Conservation (phyloP, 2,113 vertebrate genomes). For the Dissostichus mawsoni region DNA sequence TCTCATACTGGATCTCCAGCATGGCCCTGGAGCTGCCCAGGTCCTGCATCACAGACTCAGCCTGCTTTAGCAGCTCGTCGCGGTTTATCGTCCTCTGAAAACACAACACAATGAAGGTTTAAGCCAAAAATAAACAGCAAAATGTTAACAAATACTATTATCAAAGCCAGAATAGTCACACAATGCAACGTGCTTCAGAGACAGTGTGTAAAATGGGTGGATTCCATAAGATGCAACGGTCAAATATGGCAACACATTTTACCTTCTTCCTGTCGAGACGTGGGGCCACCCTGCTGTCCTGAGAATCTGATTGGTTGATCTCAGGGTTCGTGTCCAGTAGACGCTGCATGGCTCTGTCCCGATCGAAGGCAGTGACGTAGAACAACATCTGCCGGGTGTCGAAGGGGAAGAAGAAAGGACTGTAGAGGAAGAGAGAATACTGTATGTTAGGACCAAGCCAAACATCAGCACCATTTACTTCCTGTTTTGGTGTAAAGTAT, state of each 20-base stretch:
- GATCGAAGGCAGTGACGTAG: conserved; percentile 99
- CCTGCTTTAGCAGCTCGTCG: conserved; percentile 97
- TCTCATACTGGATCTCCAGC: conserved; percentile 99
- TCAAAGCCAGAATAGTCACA: too few species aligned
- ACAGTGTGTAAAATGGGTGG: background rate
- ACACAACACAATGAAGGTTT: background rate
- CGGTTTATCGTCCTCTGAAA: conserved; percentile 97
- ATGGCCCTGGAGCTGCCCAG: conserved; percentile 98
- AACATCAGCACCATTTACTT: background rate
- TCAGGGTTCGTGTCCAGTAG: conserved; percentile 98
- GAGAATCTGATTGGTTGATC: conserved; percentile 99
- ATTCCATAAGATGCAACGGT: background rate
- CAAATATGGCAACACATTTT: conserved; percentile 2
- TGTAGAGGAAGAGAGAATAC: conserved; percentile 65
- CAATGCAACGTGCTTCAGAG: too few species aligned
- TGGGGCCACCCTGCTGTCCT: conserved; percentile 98
- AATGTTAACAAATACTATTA: background rate
- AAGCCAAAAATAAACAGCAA: background rate
- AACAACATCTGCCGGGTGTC: conserved; percentile 99
- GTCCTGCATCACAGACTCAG: conserved; percentile 99
- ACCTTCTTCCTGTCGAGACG: conserved; percentile 99
- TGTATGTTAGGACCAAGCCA: background rate
- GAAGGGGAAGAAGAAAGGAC: conserved; percentile 99
- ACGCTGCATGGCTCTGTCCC: conserved; percentile 98
- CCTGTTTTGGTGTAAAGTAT: background rate